Evolutionary conservation across 2,113 vertebrate genomes (phyloP).

Genomic region (Oxygymnocypris stewartii): DNA sequence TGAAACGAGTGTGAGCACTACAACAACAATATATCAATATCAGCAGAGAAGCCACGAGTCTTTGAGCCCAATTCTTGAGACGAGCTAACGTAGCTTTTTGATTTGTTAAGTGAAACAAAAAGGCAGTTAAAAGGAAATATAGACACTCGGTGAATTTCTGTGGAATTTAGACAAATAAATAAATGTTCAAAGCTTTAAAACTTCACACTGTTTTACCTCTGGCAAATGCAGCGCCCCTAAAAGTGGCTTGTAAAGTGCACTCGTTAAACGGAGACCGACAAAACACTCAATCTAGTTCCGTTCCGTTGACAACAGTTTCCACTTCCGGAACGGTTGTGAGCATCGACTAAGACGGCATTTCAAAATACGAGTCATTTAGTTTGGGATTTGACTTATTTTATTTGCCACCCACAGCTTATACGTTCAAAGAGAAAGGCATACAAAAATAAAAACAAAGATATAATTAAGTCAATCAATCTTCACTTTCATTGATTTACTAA

Average conservation of each 20-base stretch:
- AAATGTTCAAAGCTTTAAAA: not conserved
- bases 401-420: not conserved
- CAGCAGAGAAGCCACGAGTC: not conserved
- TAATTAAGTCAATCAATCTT: not conserved
- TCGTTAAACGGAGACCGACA: slow-evolving; percentile 9
- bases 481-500: not conserved
- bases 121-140: not conserved
- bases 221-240: not conserved
- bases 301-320: slow-evolving; percentile 15
- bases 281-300: not conserved
- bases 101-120: slow-evolving; percentile 5
- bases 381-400: not conserved
- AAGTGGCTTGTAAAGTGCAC: not conserved
- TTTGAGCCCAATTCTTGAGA: not conserved
- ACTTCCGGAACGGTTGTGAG: slow-evolving; percentile 28
- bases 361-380: slow-evolving; percentile 39
- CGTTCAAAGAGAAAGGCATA: not conserved
- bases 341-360: not conserved
- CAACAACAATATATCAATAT: not conserved
- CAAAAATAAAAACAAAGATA: not conserved
- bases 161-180: not conserved
- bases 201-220: not conserved
- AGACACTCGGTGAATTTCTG: not conserved
- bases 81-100: not conserved
- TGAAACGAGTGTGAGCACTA: not conserved